These are phyloP conservation scores for Melospiza georgiana DNA, from an alignment of 2,113 vertebrate genomes.

Conservation along the genomic window DNA sequence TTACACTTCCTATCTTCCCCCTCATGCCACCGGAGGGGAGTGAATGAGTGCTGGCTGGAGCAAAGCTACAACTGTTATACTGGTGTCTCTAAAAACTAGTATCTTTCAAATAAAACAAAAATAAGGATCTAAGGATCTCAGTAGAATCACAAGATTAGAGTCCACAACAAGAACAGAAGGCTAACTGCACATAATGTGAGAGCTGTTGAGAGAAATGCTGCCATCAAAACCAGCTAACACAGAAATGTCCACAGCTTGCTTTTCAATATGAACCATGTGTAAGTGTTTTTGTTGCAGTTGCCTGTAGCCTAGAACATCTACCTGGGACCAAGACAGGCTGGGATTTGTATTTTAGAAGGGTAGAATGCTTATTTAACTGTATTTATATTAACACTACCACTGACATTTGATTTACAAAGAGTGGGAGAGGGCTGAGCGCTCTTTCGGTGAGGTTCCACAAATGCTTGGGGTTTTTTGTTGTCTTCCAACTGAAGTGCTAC, in stretches of 20 bases:
- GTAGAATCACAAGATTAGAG: not conserved
- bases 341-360: not conserved
- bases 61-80: not conserved
- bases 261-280: not conserved
- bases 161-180: not conserved
- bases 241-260: not conserved
- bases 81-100: not conserved
- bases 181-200: not conserved
- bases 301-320: not conserved
- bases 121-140: not conserved
- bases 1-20: not conserved
- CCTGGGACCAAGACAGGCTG: not conserved
- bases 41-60: not conserved
- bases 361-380: not conserved
- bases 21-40: fast-evolving
- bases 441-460: not conserved
- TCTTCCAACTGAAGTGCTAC: not conserved
- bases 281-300: not conserved
- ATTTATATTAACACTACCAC: not conserved
- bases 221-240: not conserved
- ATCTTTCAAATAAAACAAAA: not conserved
- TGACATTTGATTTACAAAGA: not conserved
- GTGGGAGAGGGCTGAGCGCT: not conserved
- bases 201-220: not conserved
- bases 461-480: fast-evolving